A percentile compares a stretch with the other conserved stretches of the same genome.
Evolutionary conservation across 2,797 vertebrate species (phyloP).

Genomic region (Linurgus olivaceus): DNA sequence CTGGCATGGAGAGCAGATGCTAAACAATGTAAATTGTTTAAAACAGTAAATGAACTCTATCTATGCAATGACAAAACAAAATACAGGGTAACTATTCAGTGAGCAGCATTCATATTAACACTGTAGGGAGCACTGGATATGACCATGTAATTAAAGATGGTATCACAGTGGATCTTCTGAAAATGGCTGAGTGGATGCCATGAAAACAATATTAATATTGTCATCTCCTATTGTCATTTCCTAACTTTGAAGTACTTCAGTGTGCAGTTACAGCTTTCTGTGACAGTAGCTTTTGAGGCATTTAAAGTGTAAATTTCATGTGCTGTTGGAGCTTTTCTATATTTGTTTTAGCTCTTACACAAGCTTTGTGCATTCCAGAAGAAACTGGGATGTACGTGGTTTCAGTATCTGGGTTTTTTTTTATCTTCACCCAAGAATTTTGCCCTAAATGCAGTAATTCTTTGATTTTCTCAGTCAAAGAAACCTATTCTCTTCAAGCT

Average conservation of each 20-base stretch:
- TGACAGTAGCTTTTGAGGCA: background rate
- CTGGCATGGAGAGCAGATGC: background rate
- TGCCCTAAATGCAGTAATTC: background rate
- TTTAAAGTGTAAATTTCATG: background rate
- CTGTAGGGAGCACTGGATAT: background rate
- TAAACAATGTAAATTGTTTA: background rate
- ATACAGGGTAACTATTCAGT: background rate
- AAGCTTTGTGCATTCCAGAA: background rate
- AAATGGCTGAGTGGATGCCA: background rate
- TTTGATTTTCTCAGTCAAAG: background rate
- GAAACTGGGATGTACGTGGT: background rate
- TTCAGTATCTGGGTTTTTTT: fast-evolving
- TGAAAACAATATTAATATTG: background rate
- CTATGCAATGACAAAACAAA: background rate
- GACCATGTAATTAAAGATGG: constrained; percentile 45
- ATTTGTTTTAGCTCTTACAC: background rate
- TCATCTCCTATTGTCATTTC: background rate
- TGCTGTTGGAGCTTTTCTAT: background rate
- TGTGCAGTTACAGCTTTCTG: background rate
- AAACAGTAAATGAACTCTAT: background rate
- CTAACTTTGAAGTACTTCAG: background rate
- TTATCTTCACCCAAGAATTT: background rate
- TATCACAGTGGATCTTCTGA: constrained; percentile 1
- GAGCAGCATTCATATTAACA: background rate
- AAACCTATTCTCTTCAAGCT: background rate